Percentiles rank a stretch among this genome's conserved stretches.
These are phyloP conservation scores for Aphelenchoides besseyi DNA, from an alignment of 1,140 invertebrate species.

Conservation along the genomic window DNA sequence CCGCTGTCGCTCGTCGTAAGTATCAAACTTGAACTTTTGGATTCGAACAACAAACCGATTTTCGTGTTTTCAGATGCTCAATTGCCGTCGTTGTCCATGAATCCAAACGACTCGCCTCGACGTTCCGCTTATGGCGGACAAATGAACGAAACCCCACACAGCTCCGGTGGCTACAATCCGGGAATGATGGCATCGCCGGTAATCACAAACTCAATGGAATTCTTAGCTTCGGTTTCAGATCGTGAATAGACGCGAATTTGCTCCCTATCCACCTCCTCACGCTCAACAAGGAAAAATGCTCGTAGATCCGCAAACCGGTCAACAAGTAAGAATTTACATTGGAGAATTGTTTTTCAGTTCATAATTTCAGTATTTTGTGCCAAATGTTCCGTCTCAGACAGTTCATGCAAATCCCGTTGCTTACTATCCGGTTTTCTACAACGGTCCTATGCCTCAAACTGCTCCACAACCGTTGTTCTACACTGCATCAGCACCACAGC, in stretches of 20 bases:
- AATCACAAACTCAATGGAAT: too few species aligned
- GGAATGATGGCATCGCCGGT: conserved; percentile 18
- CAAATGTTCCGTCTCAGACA: background rate
- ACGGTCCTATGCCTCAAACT: conserved; percentile 13
- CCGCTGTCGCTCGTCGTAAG: background rate
- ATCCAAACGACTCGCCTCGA: conserved; percentile 2
- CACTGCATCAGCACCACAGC: conserved; percentile 17
- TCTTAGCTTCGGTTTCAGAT: too few species aligned
- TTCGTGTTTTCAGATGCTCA: conserved; percentile 8
- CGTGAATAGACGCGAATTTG: conserved; percentile 24
- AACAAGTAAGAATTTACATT: conserved; percentile 38
- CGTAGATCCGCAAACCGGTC: conserved; percentile 44
- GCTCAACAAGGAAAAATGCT: conserved; percentile 32
- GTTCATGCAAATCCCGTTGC: conserved; percentile 21
- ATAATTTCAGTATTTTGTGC: conserved; percentile 10
- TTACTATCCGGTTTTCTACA: conserved; percentile 42
- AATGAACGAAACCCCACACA: background rate
- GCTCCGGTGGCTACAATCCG: background rate
- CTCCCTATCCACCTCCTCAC: background rate
- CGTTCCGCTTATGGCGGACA: background rate
- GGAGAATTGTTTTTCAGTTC: background rate
- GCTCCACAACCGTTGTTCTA: conserved; percentile 30
- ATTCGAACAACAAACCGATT: background rate
- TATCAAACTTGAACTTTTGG: background rate
- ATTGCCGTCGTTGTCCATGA: background rate